Evolutionary conservation across 2,797 vertebrate genomes (phyloP).

Genomic region (Coregonus ussuriensis): DNA sequence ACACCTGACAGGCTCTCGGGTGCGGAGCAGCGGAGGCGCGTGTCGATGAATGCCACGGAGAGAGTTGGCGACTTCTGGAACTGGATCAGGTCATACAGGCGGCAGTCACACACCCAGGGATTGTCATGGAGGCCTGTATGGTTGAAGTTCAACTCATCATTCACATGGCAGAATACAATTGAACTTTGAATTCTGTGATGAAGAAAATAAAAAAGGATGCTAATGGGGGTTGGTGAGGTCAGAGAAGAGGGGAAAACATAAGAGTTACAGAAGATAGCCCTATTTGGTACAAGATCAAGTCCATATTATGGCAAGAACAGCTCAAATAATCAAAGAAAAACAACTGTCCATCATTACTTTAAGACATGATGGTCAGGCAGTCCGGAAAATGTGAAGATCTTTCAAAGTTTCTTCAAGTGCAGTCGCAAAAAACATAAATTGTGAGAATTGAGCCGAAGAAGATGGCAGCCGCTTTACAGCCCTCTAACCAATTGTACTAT

Average conservation of each 20-base stretch:
- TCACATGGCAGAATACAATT: not conserved
- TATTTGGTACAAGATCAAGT: too few species aligned
- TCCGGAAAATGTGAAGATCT: too few species aligned
- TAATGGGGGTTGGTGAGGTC: not conserved
- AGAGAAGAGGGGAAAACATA: not conserved
- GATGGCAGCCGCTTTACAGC: too few species aligned
- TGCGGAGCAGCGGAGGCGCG: constrained; percentile 84
- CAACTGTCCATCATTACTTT: too few species aligned
- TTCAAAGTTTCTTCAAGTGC: too few species aligned
- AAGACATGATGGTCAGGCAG: too few species aligned
- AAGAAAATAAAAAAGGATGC: constrained; percentile 15
- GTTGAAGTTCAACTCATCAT: not conserved
- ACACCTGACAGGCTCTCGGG: constrained; percentile 89
- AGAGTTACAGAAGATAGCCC: not conserved
- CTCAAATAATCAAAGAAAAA: too few species aligned
- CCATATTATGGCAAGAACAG: too few species aligned
- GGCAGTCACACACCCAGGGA: constrained; percentile 95
- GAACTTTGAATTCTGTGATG: not conserved
- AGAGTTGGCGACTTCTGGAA: constrained; percentile 87
- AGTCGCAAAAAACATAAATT: too few species aligned
- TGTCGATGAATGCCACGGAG: constrained; percentile 89
- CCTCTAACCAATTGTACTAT: too few species aligned
- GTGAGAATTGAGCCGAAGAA: too few species aligned
- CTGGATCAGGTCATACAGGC: constrained; percentile 89
- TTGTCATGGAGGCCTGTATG: constrained; percentile 93